phyloP scores from a whole-genome alignment of 2,797 vertebrate genomes.

The Nannoperca australis region DNA sequence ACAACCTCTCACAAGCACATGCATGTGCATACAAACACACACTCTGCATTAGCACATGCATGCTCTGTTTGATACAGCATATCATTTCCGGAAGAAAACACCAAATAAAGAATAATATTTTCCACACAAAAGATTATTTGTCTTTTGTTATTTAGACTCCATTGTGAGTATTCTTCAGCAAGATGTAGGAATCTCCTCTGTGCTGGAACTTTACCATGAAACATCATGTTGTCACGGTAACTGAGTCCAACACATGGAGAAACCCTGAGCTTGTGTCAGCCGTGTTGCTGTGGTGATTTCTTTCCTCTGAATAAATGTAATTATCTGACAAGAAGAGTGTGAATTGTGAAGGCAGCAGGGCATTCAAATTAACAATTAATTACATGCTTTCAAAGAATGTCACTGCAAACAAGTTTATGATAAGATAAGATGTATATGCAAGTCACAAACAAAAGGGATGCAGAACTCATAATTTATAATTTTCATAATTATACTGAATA shows the following conservation, averaged over 20 bases:
- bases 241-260: constrained; percentile 49
- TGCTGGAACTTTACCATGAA: constrained; percentile 54
- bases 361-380: constrained; percentile 17
- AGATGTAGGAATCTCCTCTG: constrained; percentile 50
- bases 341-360: constrained; percentile 24
- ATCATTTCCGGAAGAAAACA: constrained; percentile 32
- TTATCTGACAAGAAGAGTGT: not conserved
- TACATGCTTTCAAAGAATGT: not conserved
- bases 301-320: constrained; percentile 26
- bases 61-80: constrained; percentile 9
- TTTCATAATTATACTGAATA: not conserved
- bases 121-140: constrained; percentile 1
- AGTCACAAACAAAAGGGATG: not conserved
- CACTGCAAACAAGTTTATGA: not conserved
- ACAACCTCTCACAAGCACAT: not conserved
- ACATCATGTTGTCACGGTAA: constrained; percentile 72
- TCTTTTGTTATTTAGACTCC: not conserved
- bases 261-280: constrained; percentile 41
- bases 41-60: constrained; percentile 10
- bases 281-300: constrained; percentile 60
- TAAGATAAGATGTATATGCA: not conserved
- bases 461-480: not conserved
- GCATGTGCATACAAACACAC: constrained; percentile 17
- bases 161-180: not conserved
- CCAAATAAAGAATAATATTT: not conserved